Evolutionary conservation across 2,888 invertebrate genomes (phyloP).

Genomic region (Harpalus rufipes): DNA sequence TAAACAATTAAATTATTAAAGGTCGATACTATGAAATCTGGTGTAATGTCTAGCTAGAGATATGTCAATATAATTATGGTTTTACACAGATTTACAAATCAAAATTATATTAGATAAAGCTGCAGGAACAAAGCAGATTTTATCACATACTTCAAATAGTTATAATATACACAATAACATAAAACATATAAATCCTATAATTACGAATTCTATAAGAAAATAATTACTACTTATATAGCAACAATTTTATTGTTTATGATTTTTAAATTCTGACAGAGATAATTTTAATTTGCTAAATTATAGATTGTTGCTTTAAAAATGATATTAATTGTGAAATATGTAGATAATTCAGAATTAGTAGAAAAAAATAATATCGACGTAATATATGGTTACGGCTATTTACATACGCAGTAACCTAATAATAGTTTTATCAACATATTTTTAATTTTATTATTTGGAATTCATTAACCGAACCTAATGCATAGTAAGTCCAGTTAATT

Average conservation of each 20-base stretch:
- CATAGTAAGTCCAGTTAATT: too few relatives aligned
- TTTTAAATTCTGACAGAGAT: too few relatives aligned
- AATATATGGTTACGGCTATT: too few relatives aligned
- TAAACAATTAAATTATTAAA: constrained; percentile 13
- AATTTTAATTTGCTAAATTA: too few relatives aligned
- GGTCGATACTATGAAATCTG: constrained; percentile 1
- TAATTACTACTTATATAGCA: not conserved
- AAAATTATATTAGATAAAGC: constrained; percentile 19
- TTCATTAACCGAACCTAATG: too few relatives aligned
- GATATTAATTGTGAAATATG: too few relatives aligned
- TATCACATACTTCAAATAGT: constrained; percentile 26
- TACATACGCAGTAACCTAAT: too few relatives aligned
- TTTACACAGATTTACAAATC: constrained; percentile 36
- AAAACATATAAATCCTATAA: constrained; percentile 15
- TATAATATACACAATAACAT: not conserved
- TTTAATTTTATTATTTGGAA: too few relatives aligned
- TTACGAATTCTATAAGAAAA: constrained; percentile 5
- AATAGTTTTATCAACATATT: too few relatives aligned
- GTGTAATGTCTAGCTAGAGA: constrained; percentile 26
- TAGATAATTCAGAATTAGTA: too few relatives aligned
- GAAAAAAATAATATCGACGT: too few relatives aligned
- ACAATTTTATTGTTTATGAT: not conserved
- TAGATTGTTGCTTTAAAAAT: too few relatives aligned
- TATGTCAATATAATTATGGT: constrained; percentile 17
- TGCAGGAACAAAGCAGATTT: constrained; percentile 21